Evolutionary conservation across 2,888 invertebrate genomes (phyloP), one percentile per base, ranked within the genome.

Genomic region (Phaedon cochleariae): DNA sequence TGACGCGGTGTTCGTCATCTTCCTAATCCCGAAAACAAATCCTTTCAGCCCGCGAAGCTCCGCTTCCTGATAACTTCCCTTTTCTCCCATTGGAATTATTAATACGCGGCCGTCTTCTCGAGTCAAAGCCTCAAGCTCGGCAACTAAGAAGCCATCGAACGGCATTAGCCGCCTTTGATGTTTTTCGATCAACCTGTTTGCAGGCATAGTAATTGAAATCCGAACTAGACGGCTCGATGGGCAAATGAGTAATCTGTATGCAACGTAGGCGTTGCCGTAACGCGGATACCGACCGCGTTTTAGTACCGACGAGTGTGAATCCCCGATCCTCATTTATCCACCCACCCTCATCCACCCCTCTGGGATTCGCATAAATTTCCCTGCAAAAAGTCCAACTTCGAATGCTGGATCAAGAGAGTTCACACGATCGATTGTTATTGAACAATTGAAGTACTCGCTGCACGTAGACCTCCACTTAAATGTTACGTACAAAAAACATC

Each of bases 211-310:
- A 81, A 81, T 81, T 81, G 80, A 81, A 80, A 80, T 79, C 74
- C 78, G 77, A 79, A 79, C 79, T 79, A 79, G 34, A 34, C 78
- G 77, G 76, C 72, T 75, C 73, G 75, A 71, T 72, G 76, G 73
- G 78, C 79, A 81, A 82, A 79, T 80, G 79, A 74, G 80, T 80
- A 80, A 81, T 82, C 79, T 82, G 81, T 82, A 82, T 82, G 81
- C 81, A 80, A 80, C 79, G 76, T 75, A 73, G 74, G 75, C 73
- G 66, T 67, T 67, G 51, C 58, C 66, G 72, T 69, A 74, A 73
- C 71, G 69, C 55, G 60, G 65, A 70, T 70, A 70, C 70, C 64
- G 55, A 57, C 65, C 65, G 57, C 62, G 70, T 68, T 68, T 70
- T 65, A 61, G 67, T 63, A 67, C 63, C 66, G 65, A 68, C 65